Evolutionary conservation across 2,113 vertebrate species (phyloP).

Genomic region (Podarcis muralis): DNA sequence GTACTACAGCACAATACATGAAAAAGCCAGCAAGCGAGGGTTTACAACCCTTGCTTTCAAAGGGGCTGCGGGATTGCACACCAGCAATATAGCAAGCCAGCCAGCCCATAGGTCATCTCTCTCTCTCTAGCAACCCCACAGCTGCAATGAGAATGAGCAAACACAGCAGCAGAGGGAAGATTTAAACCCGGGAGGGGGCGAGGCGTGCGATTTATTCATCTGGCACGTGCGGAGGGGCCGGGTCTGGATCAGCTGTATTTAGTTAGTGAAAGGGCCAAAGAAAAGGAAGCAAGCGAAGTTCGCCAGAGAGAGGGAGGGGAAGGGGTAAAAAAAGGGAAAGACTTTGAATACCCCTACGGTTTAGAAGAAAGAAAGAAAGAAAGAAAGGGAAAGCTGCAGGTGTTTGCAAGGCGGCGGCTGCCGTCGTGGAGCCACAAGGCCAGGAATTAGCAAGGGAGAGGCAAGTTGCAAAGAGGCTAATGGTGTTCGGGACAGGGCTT

Average conservation of each 20-base stretch:
- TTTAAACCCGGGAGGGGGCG: conserved; percentile 58
- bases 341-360: conserved; percentile 60
- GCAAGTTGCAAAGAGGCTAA: conserved; percentile 58
- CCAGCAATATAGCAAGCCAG: conserved; percentile 42
- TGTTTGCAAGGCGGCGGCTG: conserved; percentile 53
- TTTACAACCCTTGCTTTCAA: conserved; percentile 58
- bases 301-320: conserved; percentile 49
- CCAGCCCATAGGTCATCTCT: conserved; percentile 65
- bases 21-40: conserved; percentile 42
- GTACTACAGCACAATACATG: conserved; percentile 28
- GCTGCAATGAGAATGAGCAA: conserved; percentile 78
- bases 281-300: conserved; percentile 69
- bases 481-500: conserved; percentile 54
- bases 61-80: conserved; percentile 27
- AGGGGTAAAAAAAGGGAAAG: conserved; percentile 55
- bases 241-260: conserved; percentile 83
- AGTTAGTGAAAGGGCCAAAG: conserved; percentile 71
- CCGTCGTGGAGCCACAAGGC: conserved; percentile 51
- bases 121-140: conserved; percentile 67
- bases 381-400: conserved; percentile 62
- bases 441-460: conserved; percentile 68
- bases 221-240: conserved; percentile 77
- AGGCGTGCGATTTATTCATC: conserved; percentile 69
- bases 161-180: conserved; percentile 68
- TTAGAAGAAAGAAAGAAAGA: neutral